Percentiles rank a stretch among this genome's conserved stretches.
These are phyloP conservation scores for Scaptomyza montana DNA, from an alignment of 1,140 invertebrate genomes.

Conservation along the genomic window DNA sequence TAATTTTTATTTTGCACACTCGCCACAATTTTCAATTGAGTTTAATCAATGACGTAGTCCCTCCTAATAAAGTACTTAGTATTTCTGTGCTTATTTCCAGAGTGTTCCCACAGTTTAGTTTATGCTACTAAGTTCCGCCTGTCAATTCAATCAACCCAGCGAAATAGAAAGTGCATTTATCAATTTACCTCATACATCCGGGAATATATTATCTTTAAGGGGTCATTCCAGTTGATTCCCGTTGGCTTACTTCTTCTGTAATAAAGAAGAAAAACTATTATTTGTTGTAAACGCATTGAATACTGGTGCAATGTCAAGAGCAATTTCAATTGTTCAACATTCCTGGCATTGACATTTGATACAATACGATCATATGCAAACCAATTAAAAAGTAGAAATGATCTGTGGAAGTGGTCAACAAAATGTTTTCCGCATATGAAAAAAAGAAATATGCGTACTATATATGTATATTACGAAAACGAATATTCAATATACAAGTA, in stretches of 20 bases:
- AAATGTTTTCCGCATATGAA: slow-evolving; percentile 30
- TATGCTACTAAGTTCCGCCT: slow-evolving; percentile 4
- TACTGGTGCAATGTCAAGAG: slow-evolving; percentile 58
- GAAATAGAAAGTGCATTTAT: slow-evolving; percentile 63
- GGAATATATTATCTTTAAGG: background rate
- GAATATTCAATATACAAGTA: too few relatives aligned
- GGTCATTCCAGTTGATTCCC: background rate
- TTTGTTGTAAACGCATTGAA: too few relatives aligned
- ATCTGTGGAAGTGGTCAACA: slow-evolving; percentile 7
- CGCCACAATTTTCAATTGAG: slow-evolving; percentile 70
- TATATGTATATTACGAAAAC: background rate
- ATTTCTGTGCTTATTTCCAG: slow-evolving; percentile 23
- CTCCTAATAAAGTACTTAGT: slow-evolving; percentile 16
- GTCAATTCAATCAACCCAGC: background rate
- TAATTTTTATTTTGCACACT: slow-evolving; percentile 38
- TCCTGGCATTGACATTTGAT: slow-evolving; percentile 63
- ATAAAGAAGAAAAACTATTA: too few relatives aligned
- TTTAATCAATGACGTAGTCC: slow-evolving; percentile 77
- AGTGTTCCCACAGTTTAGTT: background rate
- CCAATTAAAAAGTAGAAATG: slow-evolving; percentile 48
- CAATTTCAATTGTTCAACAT: slow-evolving; percentile 40
- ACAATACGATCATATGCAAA: slow-evolving; percentile 40
- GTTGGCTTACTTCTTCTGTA: too few relatives aligned
- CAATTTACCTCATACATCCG: background rate
- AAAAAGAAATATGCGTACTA: too few relatives aligned